Percentiles rank a stretch among this genome's conserved stretches.
These are phyloP conservation scores for Eurystomus gularis DNA, from an alignment of 2,113 vertebrate species.

Conservation along the genomic window DNA sequence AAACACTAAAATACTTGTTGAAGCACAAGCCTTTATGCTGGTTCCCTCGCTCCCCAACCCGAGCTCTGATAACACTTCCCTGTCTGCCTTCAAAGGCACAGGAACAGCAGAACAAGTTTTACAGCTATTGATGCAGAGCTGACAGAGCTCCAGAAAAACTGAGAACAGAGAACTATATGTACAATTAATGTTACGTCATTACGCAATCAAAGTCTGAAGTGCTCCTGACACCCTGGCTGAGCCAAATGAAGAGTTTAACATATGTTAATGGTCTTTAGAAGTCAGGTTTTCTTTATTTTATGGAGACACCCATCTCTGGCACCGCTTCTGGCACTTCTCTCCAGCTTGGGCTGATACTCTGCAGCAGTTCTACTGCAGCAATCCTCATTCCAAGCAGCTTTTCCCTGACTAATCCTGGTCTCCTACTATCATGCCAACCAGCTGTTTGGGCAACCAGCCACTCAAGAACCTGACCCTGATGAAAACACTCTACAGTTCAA, in stretches of 20 bases:
- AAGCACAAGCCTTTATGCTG: background rate
- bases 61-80: background rate
- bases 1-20: background rate
- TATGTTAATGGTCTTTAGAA: background rate
- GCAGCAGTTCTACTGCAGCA: background rate
- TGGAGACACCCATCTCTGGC: background rate
- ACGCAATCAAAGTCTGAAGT: background rate
- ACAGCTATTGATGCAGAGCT: background rate
- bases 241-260: background rate
- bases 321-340: background rate
- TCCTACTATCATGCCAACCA: background rate
- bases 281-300: background rate
- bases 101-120: background rate
- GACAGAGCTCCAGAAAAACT: background rate
- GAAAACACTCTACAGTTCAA: background rate
- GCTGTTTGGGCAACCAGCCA: background rate
- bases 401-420: background rate
- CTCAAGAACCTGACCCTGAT: background rate
- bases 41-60: background rate
- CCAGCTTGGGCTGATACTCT: background rate
- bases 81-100: background rate
- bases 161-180: accelerated
- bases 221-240: background rate
- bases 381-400: background rate
- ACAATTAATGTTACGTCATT: background rate